Evolutionary conservation across 2,888 invertebrate genomes (phyloP), one percentile per base, ranked within the genome.

Genomic region (Cheilosia urbana): DNA sequence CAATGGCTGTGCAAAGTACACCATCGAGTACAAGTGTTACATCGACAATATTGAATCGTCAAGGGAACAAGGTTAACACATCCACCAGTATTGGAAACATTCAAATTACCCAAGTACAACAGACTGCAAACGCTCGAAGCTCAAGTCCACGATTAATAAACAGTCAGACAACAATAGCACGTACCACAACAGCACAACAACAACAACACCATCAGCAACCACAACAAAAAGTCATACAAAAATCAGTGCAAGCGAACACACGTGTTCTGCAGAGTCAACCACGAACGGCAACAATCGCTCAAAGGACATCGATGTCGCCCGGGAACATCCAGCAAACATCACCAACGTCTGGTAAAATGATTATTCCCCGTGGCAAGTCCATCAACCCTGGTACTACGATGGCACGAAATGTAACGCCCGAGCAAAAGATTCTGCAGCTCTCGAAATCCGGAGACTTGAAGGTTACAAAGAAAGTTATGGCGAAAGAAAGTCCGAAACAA

Each of bases 391-490:
- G 34, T 63, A 37, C 71, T 0, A 17, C 68, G 9, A 63, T 78
- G 51, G 76, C 62, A 72, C 90, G 91, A 57, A 89, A 88, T 37
- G 90, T 91, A 19, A 92, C 92, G 11, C 92, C 92, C 0, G 92
- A 92, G 75, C 92, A 92, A 76, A 92, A 92, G 89, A 92, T 92
- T 34, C 81, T 92, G 7, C 93, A 93, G 30, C 91, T 93, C 0
- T 93, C 94, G 0, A 93, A 93, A 89, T 93, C 90, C 89, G 94
- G 88, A 88, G 94, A 91, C 91, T 92, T 88, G 89, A 93, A 90
- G 90, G 93, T 90, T 87, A 93, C 91, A 88, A 93, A 89, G 89
- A 93, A 90, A 90, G 89, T 91, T n/a, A 91, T 91, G 89, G 90
- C 91, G n/a, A 90, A 91, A 7, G 90, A 91, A 47, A 72, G 53